Evolutionary conservation across 2,113 vertebrate genomes (phyloP).

Genomic region (Pterophyllum scalare): DNA sequence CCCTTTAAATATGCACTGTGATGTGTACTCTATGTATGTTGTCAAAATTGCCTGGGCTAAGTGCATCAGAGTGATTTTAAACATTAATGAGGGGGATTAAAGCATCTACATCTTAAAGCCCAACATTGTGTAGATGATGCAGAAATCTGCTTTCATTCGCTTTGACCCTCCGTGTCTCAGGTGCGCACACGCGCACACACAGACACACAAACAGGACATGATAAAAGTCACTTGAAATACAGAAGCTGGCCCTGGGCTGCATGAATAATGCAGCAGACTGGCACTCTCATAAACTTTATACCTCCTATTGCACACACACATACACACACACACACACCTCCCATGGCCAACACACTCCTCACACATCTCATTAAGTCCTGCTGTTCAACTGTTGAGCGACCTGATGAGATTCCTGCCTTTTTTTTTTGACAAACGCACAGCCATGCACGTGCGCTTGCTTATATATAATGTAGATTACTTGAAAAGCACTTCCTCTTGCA

Average conservation of each 20-base stretch:
- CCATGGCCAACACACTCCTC: slow-evolving; percentile 24
- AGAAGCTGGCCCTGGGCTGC: slow-evolving; percentile 55
- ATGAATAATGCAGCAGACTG: slow-evolving; percentile 71
- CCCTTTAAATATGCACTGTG: neutral
- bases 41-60: neutral
- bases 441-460: neutral
- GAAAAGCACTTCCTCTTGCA: slow-evolving; percentile 41
- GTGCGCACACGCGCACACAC: neutral
- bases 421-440: slow-evolving; percentile 23
- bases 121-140: slow-evolving; percentile 27
- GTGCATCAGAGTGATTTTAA: slow-evolving; percentile 12
- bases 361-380: slow-evolving; percentile 57
- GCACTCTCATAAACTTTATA: slow-evolving; percentile 64
- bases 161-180: slow-evolving; percentile 3
- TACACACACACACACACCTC: slow-evolving; percentile 41
- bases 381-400: slow-evolving; percentile 41
- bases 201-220: slow-evolving; percentile 1
- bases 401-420: slow-evolving; percentile 35
- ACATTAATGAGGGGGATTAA: slow-evolving; percentile 33
- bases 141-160: neutral
- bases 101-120: slow-evolving; percentile 20
- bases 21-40: neutral
- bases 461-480: slow-evolving; percentile 36
- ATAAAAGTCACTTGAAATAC: slow-evolving; percentile 67
- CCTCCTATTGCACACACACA: slow-evolving; percentile 50